Percentiles rank a stretch among this genome's conserved stretches.
These are phyloP conservation scores for Dreissena rostriformis DNA, from an alignment of 1,140 invertebrate species.

Conservation along the genomic window DNA sequence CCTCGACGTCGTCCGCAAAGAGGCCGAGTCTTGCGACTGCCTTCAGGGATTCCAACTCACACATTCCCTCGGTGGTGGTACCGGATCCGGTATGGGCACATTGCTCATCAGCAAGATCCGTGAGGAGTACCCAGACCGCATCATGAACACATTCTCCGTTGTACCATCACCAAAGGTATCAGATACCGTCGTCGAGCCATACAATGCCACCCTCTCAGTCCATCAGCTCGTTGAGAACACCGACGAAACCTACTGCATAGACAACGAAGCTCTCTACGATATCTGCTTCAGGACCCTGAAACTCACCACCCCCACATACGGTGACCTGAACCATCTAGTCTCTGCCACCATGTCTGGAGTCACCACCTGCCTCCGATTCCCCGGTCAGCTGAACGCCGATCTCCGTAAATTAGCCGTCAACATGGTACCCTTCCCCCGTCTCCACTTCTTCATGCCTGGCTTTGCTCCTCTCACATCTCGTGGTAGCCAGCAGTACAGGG, in stretches of 20 bases:
- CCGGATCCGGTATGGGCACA: slow-evolving; percentile 81
- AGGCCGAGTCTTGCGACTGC: slow-evolving; percentile 92
- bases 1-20: slow-evolving; percentile 89
- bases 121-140: slow-evolving; percentile 89
- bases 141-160: slow-evolving; percentile 95
- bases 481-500: slow-evolving; percentile 83
- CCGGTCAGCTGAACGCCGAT: slow-evolving; percentile 93
- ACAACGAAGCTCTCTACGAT: slow-evolving; percentile 93
- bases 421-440: slow-evolving; percentile 87
- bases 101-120: slow-evolving; percentile 74
- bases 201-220: slow-evolving; percentile 86
- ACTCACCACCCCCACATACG: slow-evolving; percentile 86
- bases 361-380: slow-evolving; percentile 90
- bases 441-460: slow-evolving; percentile 93
- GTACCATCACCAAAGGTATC: slow-evolving; percentile 91
- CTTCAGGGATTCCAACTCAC: slow-evolving; percentile 83
- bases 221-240: slow-evolving; percentile 90
- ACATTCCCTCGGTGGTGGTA: slow-evolving; percentile 83
- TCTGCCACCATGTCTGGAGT: slow-evolving; percentile 87
- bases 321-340: slow-evolving; percentile 84
- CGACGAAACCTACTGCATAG: slow-evolving; percentile 85
- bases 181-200: slow-evolving; percentile 84
- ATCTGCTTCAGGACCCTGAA: slow-evolving; percentile 96
- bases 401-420: slow-evolving; percentile 92
- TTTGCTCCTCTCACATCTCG: slow-evolving; percentile 87